phyloP scores from a whole-genome alignment of 1,140 invertebrate genomes.

The Paralvinella palmiformis region DNA sequence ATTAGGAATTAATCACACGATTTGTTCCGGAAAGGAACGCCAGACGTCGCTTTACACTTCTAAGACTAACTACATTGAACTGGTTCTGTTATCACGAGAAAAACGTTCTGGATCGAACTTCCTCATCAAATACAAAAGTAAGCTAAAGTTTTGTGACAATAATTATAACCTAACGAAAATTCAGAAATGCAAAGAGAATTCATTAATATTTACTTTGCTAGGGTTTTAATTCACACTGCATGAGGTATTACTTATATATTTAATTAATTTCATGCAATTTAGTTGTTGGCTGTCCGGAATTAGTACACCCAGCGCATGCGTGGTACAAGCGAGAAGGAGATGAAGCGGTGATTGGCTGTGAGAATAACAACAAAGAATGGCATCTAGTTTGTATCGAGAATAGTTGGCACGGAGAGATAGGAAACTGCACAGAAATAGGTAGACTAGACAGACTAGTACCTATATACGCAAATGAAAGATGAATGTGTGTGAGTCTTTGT shows the following conservation, averaged over 20 bases:
- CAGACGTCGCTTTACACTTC: conserved; percentile 9
- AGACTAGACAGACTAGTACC: too few species aligned
- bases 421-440: conserved; percentile 9
- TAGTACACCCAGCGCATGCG: not conserved
- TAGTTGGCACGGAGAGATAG: conserved; percentile 1
- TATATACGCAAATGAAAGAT: too few species aligned
- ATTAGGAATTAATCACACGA: not conserved
- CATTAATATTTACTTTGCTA: too few species aligned
- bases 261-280: not conserved
- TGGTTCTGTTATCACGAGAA: not conserved
- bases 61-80: not conserved
- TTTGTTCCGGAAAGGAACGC: not conserved
- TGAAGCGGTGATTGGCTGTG: not conserved
- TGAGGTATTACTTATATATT: too few species aligned
- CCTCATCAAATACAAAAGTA: too few species aligned
- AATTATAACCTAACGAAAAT: too few species aligned
- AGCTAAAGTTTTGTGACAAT: too few species aligned
- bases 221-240: too few species aligned
- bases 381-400: not conserved
- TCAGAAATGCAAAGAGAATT: too few species aligned
- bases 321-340: not conserved
- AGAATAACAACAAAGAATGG: not conserved
- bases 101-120: not conserved
- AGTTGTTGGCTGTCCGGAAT: conserved; percentile 1
- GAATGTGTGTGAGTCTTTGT: too few species aligned